Base-by-base conservation (phyloP, 2,797 vertebrate genomes). In the Xenops minutus region DNA sequence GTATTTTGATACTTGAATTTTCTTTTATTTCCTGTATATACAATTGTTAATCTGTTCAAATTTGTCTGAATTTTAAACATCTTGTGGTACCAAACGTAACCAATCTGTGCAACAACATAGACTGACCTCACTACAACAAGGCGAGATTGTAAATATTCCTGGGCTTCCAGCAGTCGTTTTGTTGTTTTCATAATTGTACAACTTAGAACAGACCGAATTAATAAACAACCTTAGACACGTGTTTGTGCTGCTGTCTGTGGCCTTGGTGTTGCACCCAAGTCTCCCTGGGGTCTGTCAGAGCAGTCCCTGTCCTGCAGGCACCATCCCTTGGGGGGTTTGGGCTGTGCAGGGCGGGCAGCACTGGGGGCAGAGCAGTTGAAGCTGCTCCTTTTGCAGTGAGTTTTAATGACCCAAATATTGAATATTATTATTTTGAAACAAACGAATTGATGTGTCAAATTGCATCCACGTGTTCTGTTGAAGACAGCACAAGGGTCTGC, bases 1-100 rank as follows among this genome's bases (percentile, higher is more conserved):
- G 98, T 99, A 99, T 99, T 99, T 99, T 99, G 98, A 99, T 99
- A 99, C 99, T 99, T 99, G 99, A 99, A 99, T 98, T 95, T 98
- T 98, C 98, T 97, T 96, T 98, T 98, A 97, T 99, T 99, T 98
- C 98, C 98, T 99, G 98, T 99, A 98, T 98, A 98, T 98, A 98
- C 83, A 96, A 93, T 93, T 97, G 96, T 98, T 98, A 95, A 97
- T 98, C 98, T 97, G 96, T 97, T 96, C 76, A 34, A 97, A 98
- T 98, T 98, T 98, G 98, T 99, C 98, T 97, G 98, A 98, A 98
- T 94, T 98, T 97, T 98, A 96, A 98, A 98, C 98, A 98, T 98
- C 98, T 98, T 98, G 98, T 98, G 98, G 98, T 98, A 98, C 98
- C 98, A 98, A 98, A 98, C 97, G 54, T 97, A 97, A 97, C 97